Evolutionary conservation across 1,140 invertebrate species (phyloP).

Genomic region (Lasioglossum albipes): DNA sequence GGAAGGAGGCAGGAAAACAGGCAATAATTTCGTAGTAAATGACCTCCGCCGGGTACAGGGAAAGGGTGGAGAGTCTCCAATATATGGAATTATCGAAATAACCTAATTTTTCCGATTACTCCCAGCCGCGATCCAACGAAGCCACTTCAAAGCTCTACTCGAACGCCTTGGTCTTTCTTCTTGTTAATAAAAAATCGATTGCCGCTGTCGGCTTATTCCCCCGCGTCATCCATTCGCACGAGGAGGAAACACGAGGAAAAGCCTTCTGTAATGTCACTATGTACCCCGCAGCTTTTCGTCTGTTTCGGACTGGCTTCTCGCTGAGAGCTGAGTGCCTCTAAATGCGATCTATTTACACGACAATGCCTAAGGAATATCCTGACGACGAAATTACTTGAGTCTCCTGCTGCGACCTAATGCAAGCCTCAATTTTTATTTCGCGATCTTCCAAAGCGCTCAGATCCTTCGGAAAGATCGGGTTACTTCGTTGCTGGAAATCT

Average conservation of each 20-base stretch:
- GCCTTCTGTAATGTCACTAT: conserved; percentile 46
- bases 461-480: too few relatives aligned
- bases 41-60: background rate
- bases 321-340: conserved; percentile 73
- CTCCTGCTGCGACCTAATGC: conserved; percentile 53
- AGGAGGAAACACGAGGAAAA: background rate
- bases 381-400: conserved; percentile 50
- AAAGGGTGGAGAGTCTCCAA: background rate
- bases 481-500: too few relatives aligned
- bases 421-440: conserved; percentile 26
- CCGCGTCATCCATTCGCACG: conserved; percentile 15
- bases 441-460: background rate
- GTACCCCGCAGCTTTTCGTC: conserved; percentile 66
- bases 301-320: conserved; percentile 62
- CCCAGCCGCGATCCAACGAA: conserved; percentile 8
- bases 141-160: background rate
- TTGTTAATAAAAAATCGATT: conserved; percentile 69
- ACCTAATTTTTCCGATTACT: conserved; percentile 69
- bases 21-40: conserved; percentile 16
- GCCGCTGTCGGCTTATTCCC: conserved; percentile 44
- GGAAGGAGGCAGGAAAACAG: background rate
- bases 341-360: conserved; percentile 75
- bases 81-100: conserved; percentile 53
- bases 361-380: conserved; percentile 66
- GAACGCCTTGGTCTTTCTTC: conserved; percentile 10